Evolutionary conservation across 2,888 invertebrate genomes (phyloP), one percentile per base, ranked within the genome.

Genomic region (Eledona agricola): DNA sequence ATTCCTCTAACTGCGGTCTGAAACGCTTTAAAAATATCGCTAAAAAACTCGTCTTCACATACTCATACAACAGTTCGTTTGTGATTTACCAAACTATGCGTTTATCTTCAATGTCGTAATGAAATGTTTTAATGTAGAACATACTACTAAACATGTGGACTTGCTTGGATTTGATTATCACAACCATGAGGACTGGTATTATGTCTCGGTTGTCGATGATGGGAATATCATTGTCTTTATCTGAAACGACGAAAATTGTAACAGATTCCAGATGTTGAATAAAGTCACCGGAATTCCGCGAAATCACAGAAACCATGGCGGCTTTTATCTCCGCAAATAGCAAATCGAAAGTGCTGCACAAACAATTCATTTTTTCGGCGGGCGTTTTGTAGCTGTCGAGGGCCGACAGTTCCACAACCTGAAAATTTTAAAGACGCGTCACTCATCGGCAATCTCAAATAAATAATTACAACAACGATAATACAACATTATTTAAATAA

Each of bases 401-500:
- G 38, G 74, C 73, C 1, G 79, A 77, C 42, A 80, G 64, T 63
- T 79, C 79, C 6, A 78, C 78, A n/a, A 78, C 57, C 74, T 74
- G 55, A 43, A 69, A 65, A 16, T n/a, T n/a, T n/a, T n/a, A n/a
- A n/a, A n/a, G n/a, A n/a, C n/a, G n/a, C n/a, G n/a, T n/a, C n/a
- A n/a, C n/a, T n/a, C n/a, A n/a, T n/a, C n/a, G n/a, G n/a, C n/a
- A n/a, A n/a, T n/a, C 9, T 12, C 7, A 28, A 23, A 34, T 6
- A 15, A 25, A 20, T 4, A 17, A 1, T 35, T 22, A 28, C 26
- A 22, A 25, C 11, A 35, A 51, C 26, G n/a, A 40, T 6, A 3
- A 19, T 10, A 13, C n/a, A 12, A n/a, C n/a, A n/a, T n/a, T n/a
- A 5, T 19, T 49, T 34, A 50, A 57, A 42, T 37, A 63, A 63